Evolutionary conservation across 2,888 invertebrate species (phyloP).

Genomic region (Erebia ligea): DNA sequence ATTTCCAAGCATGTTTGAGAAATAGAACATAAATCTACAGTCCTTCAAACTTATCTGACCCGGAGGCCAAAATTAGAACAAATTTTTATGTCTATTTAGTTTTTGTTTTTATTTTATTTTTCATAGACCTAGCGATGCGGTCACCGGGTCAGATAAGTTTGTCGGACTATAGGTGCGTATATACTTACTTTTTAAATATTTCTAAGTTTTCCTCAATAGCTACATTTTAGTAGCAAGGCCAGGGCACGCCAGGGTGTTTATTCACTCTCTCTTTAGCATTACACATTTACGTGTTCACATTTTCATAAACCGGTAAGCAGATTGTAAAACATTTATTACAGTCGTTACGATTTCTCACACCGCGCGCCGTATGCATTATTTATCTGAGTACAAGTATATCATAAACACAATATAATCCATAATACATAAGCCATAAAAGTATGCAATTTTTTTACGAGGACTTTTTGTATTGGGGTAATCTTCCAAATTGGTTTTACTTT

Average conservation of each 20-base stretch:
- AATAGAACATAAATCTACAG: no score
- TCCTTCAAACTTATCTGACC: no score
- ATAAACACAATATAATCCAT: slow-evolving; percentile 9
- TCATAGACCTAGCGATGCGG: no score
- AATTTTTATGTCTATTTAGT: no score
- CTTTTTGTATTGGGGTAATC: neutral
- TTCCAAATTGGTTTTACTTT: neutral
- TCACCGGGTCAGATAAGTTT: no score
- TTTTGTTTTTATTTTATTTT: no score
- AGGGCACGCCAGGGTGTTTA: neutral
- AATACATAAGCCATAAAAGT: neutral
- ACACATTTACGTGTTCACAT: neutral
- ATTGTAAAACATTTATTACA: slow-evolving; percentile 22
- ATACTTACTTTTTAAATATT: neutral
- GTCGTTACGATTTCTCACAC: slow-evolving; percentile 21
- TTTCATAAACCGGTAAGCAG: slow-evolving; percentile 6
- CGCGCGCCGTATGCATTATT: slow-evolving; percentile 25
- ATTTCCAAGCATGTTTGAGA: no score
- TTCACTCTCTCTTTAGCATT: neutral
- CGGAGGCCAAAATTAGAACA: no score
- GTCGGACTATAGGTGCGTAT: no score
- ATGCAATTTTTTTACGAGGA: slow-evolving; percentile 8
- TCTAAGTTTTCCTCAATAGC: neutral
- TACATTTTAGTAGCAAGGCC: neutral
- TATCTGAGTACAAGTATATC: slow-evolving; percentile 9